phyloP scores from a whole-genome alignment of 2,113 vertebrate genomes.

The Zosterops lateralis region DNA sequence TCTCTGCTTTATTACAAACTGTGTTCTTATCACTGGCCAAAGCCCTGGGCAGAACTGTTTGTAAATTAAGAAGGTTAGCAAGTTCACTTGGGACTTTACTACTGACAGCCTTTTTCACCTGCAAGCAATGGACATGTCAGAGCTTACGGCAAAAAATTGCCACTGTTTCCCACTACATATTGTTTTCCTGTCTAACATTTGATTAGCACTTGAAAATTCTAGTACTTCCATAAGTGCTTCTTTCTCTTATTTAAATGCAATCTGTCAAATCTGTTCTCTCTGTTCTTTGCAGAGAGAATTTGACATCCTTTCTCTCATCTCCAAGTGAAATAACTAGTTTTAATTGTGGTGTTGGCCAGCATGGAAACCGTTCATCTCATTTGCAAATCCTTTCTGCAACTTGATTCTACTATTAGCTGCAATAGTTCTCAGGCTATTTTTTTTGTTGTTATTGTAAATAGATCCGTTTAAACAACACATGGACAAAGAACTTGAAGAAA shows the following conservation, averaged over 20 bases:
- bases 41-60: not conserved
- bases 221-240: not conserved
- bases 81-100: not conserved
- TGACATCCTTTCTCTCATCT: constrained; percentile 35
- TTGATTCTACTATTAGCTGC: not conserved
- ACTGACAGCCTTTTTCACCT: not conserved
- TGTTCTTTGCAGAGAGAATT: constrained; percentile 10
- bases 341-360: not conserved
- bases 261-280: constrained; percentile 52
- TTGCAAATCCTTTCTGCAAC: constrained; percentile 15
- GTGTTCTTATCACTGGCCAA: not conserved
- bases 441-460: constrained; percentile 57
- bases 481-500: constrained; percentile 81
- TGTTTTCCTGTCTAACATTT: constrained; percentile 1
- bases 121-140: not conserved
- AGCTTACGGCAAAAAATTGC: not conserved
- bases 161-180: not conserved
- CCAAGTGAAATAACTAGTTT: constrained; percentile 25
- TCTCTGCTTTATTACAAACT: not conserved
- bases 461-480: constrained; percentile 87
- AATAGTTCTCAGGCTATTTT: not conserved
- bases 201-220: constrained; percentile 21
- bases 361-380: not conserved
- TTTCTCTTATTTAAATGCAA: not conserved
- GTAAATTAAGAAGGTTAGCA: not conserved